Base-by-base conservation (phyloP, 2,797 vertebrate genomes). In the Natrix natrix region DNA sequence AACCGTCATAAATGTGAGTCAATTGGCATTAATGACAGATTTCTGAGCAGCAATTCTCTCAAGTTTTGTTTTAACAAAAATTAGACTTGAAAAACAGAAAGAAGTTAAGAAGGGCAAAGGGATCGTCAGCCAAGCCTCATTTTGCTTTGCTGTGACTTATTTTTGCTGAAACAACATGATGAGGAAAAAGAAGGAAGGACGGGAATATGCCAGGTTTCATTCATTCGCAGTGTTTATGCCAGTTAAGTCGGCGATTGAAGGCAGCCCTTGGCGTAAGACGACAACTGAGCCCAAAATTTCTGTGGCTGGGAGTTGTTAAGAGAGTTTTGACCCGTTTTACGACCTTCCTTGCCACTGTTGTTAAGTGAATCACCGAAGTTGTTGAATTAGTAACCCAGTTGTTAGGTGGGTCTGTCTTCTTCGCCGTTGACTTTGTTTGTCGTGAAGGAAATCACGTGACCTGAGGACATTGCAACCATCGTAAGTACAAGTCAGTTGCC, bases 101-200 rank as follows among this genome's bases (percentile, higher is more conserved):
- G 61, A 28, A 10, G 24, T 26, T 61, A 26, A 61, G 63, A 16
- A 95, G 92, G 56, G 32, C 69, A 92, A 86, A 83, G 12, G 1
- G 88, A 8, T 28, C 87, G 93, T n/a, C 87, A 90, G 91, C 74
- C 95, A 91, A 88, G 56, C 43, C 83, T 95, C 93, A 89, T 92
- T 89, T 17, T 16, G 28, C 57, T 86, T 0, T 74, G 92, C 54
- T 91, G 93, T 54, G 74, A 87, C 92, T 93, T 89, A 26, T 95
- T 86, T 87, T 86, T 92, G 88, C 93, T 74, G 61, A 94, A 94
- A 94, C 59, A 94, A 94, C 95, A 92, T 61, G 94, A 96, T 96
- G 94, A n/a, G n/a, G n/a, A n/a, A n/a, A n/a, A n/a, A n/a, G n/a
- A n/a, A 69, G 26, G 26, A 95, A 95, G 90, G 95, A 92, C 90